phyloP scores from a whole-genome alignment of 92 coral and sea anemone genomes.

The Porites lobata region DNA sequence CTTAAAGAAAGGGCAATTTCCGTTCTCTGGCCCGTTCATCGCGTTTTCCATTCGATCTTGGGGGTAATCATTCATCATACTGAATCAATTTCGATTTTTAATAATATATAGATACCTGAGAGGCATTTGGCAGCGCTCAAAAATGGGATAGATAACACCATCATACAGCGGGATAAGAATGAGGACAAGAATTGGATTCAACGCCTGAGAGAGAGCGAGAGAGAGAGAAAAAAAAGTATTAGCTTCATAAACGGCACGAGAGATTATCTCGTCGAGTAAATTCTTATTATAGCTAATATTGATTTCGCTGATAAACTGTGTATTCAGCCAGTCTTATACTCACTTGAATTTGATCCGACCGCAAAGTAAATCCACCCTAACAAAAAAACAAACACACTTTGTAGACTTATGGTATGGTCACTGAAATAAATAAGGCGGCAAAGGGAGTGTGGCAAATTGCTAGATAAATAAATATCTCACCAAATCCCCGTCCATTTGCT shows the following conservation, averaged over 20 bases:
- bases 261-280: not conserved
- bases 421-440: not conserved
- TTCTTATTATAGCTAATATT: not conserved
- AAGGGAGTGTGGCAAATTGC: not conserved
- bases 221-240: not conserved
- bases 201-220: slow-evolving; percentile 61
- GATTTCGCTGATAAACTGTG: not conserved
- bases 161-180: slow-evolving; percentile 89
- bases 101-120: slow-evolving; percentile 48
- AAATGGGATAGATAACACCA: slow-evolving; percentile 87
- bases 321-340: not conserved
- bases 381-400: not conserved
- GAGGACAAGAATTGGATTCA: slow-evolving; percentile 87
- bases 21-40: not conserved
- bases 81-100: not conserved
- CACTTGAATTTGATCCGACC: slow-evolving; percentile 95
- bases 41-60: not conserved
- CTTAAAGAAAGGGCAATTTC: not conserved
- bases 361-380: slow-evolving; percentile 68
- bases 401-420: not conserved
- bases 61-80: not conserved
- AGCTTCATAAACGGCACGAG: not conserved
- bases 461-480: slow-evolving; percentile 30
- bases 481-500: slow-evolving; percentile 92
- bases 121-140: slow-evolving; percentile 85